phyloP scores from a whole-genome alignment of 2,888 invertebrate species.

The Noctua comes region DNA sequence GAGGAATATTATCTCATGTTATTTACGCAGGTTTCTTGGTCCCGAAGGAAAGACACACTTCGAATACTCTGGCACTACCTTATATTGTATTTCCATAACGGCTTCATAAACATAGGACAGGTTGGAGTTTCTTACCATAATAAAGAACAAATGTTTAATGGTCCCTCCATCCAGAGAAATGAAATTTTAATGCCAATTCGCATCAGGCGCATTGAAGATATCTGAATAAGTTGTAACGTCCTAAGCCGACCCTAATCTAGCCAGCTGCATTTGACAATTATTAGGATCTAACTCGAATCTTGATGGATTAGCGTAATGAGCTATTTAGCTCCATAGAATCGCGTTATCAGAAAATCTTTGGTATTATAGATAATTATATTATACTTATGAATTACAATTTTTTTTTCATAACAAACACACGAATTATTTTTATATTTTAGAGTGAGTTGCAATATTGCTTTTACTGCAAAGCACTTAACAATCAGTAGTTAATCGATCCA shows the following conservation, averaged over 20 bases:
- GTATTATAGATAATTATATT: too few relatives aligned
- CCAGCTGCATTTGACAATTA: constrained; percentile 25
- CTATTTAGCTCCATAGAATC: background rate
- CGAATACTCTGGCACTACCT: background rate
- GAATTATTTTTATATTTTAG: background rate
- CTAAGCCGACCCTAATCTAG: constrained; percentile 16
- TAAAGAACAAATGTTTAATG: background rate
- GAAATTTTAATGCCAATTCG: background rate
- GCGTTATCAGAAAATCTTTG: background rate
- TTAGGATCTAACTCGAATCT: constrained; percentile 29
- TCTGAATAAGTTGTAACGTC: background rate
- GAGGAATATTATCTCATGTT: constrained; percentile 34
- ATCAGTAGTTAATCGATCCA: background rate
- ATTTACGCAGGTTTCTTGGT: constrained; percentile 19
- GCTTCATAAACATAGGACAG: background rate
- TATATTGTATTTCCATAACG: constrained; percentile 29
- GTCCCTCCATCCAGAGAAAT: background rate
- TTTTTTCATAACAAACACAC: background rate
- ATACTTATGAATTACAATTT: background rate
- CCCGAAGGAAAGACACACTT: constrained; percentile 5
- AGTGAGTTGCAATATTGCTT: background rate
- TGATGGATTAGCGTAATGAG: constrained; percentile 1
- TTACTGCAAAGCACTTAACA: background rate
- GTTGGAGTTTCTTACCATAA: background rate
- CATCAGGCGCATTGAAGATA: background rate